Conservation (phyloP, 2,797 vertebrate species). For the Acanthurus lineatus region DNA sequence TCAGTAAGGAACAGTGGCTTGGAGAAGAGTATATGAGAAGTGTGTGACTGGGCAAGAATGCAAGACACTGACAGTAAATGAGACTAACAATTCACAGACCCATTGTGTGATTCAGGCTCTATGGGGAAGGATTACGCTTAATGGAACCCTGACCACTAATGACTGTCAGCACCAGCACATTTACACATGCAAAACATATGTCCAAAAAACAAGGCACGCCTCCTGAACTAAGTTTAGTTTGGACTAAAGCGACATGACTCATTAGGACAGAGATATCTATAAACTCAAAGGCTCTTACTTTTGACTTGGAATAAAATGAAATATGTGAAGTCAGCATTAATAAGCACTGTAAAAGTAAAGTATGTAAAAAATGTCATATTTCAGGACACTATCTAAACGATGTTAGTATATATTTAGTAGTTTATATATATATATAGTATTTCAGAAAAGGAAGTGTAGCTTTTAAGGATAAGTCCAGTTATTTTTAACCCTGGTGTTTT, state of each 20-base stretch:
- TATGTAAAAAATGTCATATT: too few relatives aligned
- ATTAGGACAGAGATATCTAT: neutral
- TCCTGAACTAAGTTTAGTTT: neutral
- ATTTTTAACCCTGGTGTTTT: too few relatives aligned
- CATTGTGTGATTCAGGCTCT: conserved; percentile 4
- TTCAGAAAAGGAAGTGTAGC: too few relatives aligned
- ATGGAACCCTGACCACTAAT: neutral
- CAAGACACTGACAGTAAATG: conserved; percentile 9
- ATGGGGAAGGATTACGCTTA: neutral
- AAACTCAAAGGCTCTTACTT: neutral
- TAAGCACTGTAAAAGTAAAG: neutral
- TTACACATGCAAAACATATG: neutral
- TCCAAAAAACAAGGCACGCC: neutral
- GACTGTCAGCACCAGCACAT: too few relatives aligned
- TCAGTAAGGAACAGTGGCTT: neutral
- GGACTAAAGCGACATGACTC: neutral
- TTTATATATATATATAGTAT: too few relatives aligned
- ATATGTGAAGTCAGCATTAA: neutral
- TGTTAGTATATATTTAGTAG: too few relatives aligned
- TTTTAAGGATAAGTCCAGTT: too few relatives aligned
- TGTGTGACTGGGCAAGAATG: conserved; percentile 1
- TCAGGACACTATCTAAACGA: too few relatives aligned
- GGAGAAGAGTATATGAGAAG: neutral
- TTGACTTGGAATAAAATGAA: neutral
- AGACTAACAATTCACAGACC: conserved; percentile 27